A percentile compares a stretch with the other conserved stretches of the same genome.
phyloP scores from a whole-genome alignment of 2,888 invertebrate genomes.

The Eilema sororculum region DNA sequence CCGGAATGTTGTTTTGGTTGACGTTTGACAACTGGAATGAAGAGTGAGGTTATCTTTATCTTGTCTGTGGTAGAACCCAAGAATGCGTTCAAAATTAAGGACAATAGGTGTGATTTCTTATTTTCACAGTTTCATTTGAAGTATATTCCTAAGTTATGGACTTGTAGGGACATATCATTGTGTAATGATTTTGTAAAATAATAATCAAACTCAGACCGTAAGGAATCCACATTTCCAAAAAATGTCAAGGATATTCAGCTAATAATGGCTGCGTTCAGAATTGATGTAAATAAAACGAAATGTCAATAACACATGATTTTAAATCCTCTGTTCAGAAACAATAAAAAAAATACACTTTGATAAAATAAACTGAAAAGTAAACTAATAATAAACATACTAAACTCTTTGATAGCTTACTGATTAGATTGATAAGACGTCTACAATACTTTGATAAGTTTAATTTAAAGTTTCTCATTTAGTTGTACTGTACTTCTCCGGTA shows the following conservation, averaged over 20 bases:
- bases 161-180: no score
- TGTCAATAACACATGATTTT: constrained; percentile 19
- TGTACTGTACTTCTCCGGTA: background rate
- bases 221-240: background rate
- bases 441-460: background rate
- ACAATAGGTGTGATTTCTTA: no score
- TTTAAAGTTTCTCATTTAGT: constrained; percentile 14
- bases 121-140: no score
- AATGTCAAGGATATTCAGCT: background rate
- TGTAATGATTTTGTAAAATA: no score
- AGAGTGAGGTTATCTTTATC: constrained; percentile 46
- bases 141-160: no score
- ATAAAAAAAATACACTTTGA: no score
- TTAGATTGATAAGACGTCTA: constrained; percentile 1
- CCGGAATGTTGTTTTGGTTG: constrained; percentile 27
- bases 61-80: constrained; percentile 8
- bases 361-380: no score
- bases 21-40: constrained; percentile 4
- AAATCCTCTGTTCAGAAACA: no score
- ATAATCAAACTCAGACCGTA: no score
- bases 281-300: constrained; percentile 26
- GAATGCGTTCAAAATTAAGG: constrained; percentile 28
- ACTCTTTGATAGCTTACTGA: no score
- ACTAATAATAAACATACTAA: no score
- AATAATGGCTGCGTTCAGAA: constrained; percentile 30